Percentiles rank a stretch among this genome's conserved stretches.
These are phyloP conservation scores for Thyatira batis DNA, from an alignment of 2,888 invertebrate genomes.

Conservation along the genomic window DNA sequence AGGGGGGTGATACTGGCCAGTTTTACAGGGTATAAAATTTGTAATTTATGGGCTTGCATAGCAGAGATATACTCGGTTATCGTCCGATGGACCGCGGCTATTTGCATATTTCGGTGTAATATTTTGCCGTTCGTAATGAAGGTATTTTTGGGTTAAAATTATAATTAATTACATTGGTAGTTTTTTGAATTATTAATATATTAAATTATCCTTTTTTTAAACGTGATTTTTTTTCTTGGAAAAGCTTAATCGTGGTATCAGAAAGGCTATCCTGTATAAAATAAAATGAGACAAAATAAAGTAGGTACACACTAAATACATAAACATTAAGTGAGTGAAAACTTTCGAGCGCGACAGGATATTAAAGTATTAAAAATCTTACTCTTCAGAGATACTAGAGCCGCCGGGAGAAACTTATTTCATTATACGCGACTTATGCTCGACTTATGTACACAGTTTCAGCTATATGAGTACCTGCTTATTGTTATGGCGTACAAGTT, in stretches of 20 bases:
- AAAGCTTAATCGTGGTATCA: too few relatives aligned
- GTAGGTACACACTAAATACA: neutral
- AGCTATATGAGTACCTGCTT: neutral
- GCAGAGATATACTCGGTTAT: slow-evolving; percentile 26
- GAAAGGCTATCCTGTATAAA: neutral
- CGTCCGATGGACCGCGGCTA: slow-evolving; percentile 17
- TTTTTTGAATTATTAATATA: too few relatives aligned
- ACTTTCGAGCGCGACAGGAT: neutral
- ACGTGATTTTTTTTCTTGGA: too few relatives aligned
- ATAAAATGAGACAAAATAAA: slow-evolving; percentile 3
- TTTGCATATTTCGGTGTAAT: slow-evolving; percentile 29
- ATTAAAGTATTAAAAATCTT: slow-evolving; percentile 10
- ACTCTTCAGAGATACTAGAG: slow-evolving; percentile 1
- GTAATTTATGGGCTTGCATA: slow-evolving; percentile 56
- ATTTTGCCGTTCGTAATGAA: slow-evolving; percentile 7
- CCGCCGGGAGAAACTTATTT: slow-evolving; percentile 30
- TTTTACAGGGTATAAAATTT: slow-evolving; percentile 59
- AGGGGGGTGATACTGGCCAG: slow-evolving; percentile 15
- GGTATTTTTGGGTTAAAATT: neutral
- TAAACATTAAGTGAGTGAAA: neutral
- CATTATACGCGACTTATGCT: slow-evolving; percentile 40
- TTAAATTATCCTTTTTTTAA: too few relatives aligned
- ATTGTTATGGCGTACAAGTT: neutral
- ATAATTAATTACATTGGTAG: too few relatives aligned
- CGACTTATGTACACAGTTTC: slow-evolving; percentile 17